Conservation (phyloP, 2,797 vertebrate species). For the Sebastes baramenuke region DNA sequence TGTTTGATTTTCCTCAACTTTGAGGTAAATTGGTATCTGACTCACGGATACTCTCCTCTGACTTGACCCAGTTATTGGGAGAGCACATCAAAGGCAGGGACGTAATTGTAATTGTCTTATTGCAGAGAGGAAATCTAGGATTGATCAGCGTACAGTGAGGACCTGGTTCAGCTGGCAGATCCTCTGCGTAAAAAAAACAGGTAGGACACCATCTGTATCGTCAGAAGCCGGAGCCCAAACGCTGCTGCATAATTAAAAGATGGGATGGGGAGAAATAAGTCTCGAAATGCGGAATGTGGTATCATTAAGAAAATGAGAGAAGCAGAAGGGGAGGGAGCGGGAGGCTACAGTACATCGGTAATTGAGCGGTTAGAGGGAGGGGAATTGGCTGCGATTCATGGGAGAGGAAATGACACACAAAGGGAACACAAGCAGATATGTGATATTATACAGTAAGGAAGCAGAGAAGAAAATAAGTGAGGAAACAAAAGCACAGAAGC, state of each 20-base stretch:
- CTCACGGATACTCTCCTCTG: conserved; percentile 57
- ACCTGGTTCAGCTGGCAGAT: conserved; percentile 28
- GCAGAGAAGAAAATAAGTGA: conserved; percentile 4
- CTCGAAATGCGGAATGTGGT: conserved; percentile 32
- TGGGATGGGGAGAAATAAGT: conserved; percentile 28
- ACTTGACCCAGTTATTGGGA: conserved; percentile 65
- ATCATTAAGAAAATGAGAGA: conserved; percentile 52
- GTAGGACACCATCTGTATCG: conserved; percentile 14
- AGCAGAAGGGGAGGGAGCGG: conserved; percentile 13
- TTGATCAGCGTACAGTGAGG: conserved; percentile 14
- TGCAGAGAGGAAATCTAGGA: conserved; percentile 38
- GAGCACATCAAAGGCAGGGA: conserved; percentile 66
- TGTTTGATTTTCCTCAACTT: conserved; percentile 49
- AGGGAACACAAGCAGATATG: conserved; percentile 24
- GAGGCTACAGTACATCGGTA: conserved; percentile 55
- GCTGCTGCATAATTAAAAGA: conserved; percentile 53
- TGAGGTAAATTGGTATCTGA: conserved; percentile 51
- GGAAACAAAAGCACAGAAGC: neutral
- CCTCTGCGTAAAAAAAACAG: conserved; percentile 50
- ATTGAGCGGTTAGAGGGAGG: conserved; percentile 50
- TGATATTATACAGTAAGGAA: conserved; percentile 22
- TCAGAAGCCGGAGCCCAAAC: conserved; percentile 45
- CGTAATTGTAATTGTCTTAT: conserved; percentile 60
- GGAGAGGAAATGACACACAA: conserved; percentile 46
- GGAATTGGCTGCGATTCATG: conserved; percentile 34